phyloP scores from a whole-genome alignment of 1,140 invertebrate species.

The Euwallacea fornicatus region DNA sequence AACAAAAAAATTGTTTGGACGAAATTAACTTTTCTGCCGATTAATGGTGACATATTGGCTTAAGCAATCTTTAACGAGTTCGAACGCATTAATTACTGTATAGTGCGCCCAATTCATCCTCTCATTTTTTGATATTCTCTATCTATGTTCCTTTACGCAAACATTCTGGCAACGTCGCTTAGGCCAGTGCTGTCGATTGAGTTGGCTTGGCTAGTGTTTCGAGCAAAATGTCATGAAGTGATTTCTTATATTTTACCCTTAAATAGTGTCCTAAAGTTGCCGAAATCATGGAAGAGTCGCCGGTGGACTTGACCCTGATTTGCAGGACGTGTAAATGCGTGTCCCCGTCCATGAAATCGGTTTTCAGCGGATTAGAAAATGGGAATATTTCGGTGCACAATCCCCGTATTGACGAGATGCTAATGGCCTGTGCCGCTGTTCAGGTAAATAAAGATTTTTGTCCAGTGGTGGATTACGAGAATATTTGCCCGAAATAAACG shows the following conservation, averaged over 20 bases:
- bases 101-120: too few species aligned
- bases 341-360: slow-evolving; percentile 41
- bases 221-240: slow-evolving; percentile 40
- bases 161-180: neutral
- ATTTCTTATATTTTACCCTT: slow-evolving; percentile 24
- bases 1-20: too few species aligned
- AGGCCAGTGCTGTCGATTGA: slow-evolving; percentile 46
- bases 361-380: slow-evolving; percentile 45
- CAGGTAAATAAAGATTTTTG: slow-evolving; percentile 45
- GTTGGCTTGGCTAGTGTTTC: slow-evolving; percentile 44
- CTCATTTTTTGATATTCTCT: too few species aligned
- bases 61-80: too few species aligned
- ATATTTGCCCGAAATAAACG: slow-evolving; percentile 5
- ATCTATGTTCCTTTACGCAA: too few species aligned
- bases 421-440: slow-evolving; percentile 52
- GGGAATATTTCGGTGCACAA: slow-evolving; percentile 40
- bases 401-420: slow-evolving; percentile 53
- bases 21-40: too few species aligned
- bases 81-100: too few species aligned
- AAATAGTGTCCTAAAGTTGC: slow-evolving; percentile 5
- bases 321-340: slow-evolving; percentile 49
- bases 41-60: too few species aligned
- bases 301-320: slow-evolving; percentile 37
- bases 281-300: slow-evolving; percentile 33
- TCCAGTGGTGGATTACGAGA: slow-evolving; percentile 18